phyloP scores from a whole-genome alignment of 2,113 vertebrate genomes.

The Prietella phreatophila region DNA sequence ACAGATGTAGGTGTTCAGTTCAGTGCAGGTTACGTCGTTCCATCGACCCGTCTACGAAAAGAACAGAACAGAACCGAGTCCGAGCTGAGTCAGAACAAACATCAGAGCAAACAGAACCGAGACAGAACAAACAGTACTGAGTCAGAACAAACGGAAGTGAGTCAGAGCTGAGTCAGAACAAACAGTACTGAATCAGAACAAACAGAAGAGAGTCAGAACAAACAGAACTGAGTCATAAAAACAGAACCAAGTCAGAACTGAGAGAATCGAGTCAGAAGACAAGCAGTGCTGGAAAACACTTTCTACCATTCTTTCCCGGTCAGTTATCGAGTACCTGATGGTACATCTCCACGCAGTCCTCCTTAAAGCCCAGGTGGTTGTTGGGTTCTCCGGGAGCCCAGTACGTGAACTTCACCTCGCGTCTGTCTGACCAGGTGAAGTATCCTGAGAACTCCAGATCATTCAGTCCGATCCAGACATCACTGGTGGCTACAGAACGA shows the following conservation, averaged over 20 bases:
- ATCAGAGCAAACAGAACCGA: neutral
- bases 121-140: neutral
- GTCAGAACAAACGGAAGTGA: neutral
- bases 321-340: constrained; percentile 57
- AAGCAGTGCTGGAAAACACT: neutral
- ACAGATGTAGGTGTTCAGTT: constrained; percentile 74
- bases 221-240: neutral
- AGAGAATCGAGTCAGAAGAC: neutral
- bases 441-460: constrained; percentile 62
- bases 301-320: neutral
- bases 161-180: neutral
- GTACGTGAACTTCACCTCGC: constrained; percentile 68
- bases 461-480: constrained; percentile 74
- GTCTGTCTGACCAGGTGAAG: constrained; percentile 70
- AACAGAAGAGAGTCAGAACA: neutral
- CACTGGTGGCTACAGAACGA: constrained; percentile 62
- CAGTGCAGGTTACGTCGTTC: constrained; percentile 72
- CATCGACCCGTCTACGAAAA: constrained; percentile 70
- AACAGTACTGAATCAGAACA: neutral
- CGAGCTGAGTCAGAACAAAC: neutral
- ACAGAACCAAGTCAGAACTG: neutral
- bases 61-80: neutral
- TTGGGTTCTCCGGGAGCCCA: constrained; percentile 77
- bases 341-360: constrained; percentile 75
- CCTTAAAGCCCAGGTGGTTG: constrained; percentile 68